phyloP scores from a whole-genome alignment of 2,888 invertebrate species.

The Tenthredo livida region DNA sequence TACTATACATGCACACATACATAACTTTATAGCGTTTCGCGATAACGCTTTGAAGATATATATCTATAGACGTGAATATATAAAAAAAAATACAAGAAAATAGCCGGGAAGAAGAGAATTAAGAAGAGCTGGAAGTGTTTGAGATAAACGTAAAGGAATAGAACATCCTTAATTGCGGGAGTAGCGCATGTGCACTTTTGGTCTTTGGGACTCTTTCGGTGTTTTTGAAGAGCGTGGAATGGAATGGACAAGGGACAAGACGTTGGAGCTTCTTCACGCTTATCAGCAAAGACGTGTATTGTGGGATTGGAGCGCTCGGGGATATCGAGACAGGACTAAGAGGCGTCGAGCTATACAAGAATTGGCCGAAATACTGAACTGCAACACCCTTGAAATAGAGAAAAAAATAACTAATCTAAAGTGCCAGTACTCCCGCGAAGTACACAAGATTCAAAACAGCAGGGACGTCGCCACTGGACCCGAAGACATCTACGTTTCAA shows the following conservation, averaged over 20 bases:
- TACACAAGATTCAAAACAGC: constrained; percentile 70
- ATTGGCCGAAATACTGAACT: constrained; percentile 67
- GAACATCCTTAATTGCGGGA: not conserved
- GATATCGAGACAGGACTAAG: constrained; percentile 68
- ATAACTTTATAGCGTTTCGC: not conserved
- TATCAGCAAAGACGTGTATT: constrained; percentile 69
- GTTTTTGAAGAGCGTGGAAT: constrained; percentile 57
- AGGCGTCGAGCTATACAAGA: constrained; percentile 69
- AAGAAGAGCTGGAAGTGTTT: constrained; percentile 32
- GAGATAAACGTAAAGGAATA: not conserved
- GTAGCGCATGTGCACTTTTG: constrained; percentile 60
- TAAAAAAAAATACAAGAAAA: not conserved
- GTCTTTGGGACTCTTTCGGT: constrained; percentile 58
- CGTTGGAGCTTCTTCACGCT: constrained; percentile 67
- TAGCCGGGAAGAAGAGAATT: not conserved
- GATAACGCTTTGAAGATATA: not conserved
- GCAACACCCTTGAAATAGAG: constrained; percentile 69
- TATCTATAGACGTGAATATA: not conserved
- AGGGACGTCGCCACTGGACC: constrained; percentile 65
- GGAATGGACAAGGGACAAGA: constrained; percentile 71
- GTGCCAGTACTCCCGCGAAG: constrained; percentile 70
- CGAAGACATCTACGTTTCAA: constrained; percentile 69
- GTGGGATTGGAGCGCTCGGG: constrained; percentile 70
- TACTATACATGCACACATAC: not conserved
- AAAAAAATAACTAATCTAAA: constrained; percentile 70